Conservation (phyloP, 2,888 invertebrate species). For the Notocelia uddmanniana region DNA sequence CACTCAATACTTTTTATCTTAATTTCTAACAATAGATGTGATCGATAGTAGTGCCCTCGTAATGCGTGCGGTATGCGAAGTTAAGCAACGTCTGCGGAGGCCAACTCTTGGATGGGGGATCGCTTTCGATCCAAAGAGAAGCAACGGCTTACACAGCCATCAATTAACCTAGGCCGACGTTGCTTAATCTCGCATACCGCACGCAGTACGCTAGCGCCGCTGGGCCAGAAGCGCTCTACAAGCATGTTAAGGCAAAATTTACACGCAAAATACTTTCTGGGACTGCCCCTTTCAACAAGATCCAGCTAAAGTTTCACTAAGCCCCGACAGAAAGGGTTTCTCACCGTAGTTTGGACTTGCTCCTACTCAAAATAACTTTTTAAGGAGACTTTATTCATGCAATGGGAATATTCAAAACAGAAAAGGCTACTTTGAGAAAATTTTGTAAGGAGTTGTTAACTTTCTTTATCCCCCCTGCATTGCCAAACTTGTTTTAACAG, state of each 20-base stretch:
- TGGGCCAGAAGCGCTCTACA: no score
- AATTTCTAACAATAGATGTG: no score
- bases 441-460: not conserved
- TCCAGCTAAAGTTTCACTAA: conserved; percentile 21
- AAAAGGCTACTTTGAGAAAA: not conserved
- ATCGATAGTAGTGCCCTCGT: no score
- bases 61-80: no score
- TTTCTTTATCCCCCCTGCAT: not conserved
- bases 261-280: not conserved
- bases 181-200: no score
- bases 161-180: no score
- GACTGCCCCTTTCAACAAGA: conserved; percentile 5
- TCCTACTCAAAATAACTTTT: conserved; percentile 28
- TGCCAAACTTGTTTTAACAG: not conserved
- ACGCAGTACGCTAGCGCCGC: no score
- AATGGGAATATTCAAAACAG: not conserved
- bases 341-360: conserved; percentile 23
- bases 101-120: no score
- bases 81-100: no score
- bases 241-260: not conserved
- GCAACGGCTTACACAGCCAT: no score
- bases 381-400: conserved; percentile 12
- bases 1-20: no score
- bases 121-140: no score
- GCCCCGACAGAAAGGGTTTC: conserved; percentile 29